Conservation (phyloP, 2,797 vertebrate genomes). For the Strix occidentalis region DNA sequence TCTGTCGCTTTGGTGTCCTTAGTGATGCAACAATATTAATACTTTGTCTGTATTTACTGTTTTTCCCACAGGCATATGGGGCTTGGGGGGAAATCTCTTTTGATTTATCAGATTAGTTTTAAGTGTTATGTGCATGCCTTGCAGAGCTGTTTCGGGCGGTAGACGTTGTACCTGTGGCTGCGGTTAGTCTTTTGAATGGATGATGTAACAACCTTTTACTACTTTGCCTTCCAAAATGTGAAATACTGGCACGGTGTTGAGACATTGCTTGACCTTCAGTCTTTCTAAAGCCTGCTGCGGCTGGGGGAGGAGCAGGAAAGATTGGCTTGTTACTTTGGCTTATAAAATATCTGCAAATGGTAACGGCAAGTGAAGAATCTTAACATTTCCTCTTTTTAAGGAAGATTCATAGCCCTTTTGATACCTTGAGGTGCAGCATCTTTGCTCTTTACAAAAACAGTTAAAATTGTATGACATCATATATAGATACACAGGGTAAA, state of each 20-base stretch:
- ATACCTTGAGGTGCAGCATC: background rate
- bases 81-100: background rate
- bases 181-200: background rate
- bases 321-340: background rate
- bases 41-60: background rate
- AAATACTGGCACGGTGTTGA: background rate
- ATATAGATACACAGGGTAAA: background rate
- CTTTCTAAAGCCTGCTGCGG: background rate
- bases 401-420: accelerated
- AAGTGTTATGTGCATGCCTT: background rate
- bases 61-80: background rate
- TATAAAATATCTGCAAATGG: background rate
- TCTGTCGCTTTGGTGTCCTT: background rate
- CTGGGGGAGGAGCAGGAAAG: background rate
- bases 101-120: background rate
- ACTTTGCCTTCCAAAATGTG: conserved; percentile 20
- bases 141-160: background rate
- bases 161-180: background rate
- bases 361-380: background rate
- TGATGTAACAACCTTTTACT: conserved; percentile 21
- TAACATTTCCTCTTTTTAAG: background rate
- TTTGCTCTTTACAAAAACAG: background rate
- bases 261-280: conserved; percentile 42
- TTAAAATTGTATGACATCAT: accelerated
- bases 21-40: accelerated